Base-by-base conservation (phyloP, 2,113 vertebrate genomes). In the Syngnathus floridae region DNA sequence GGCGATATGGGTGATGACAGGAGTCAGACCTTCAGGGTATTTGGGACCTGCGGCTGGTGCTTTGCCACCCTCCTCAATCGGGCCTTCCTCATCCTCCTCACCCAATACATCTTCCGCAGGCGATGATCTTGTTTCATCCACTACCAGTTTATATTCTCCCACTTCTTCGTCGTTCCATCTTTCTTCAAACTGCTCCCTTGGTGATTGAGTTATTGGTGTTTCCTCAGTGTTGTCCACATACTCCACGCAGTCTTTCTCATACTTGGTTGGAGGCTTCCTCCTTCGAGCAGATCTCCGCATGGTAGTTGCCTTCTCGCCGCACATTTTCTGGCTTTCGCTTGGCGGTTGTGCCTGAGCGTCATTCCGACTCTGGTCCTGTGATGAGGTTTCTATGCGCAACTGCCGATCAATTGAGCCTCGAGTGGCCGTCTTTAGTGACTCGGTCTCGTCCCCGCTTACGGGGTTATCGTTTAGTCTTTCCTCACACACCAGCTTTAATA, bases 21-120 rank as follows among this genome's bases (percentile, higher is more conserved):
- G 95, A 46, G 92, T 89, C 67, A 97, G 87, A 51, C 94, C 94
- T 62, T 94, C 93, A 5, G 92, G 93, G 81, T 93, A 92, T 55
- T 74, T 73, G 3, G 73, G 62, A 61, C 69, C 87, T 64, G 87
- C 82, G 61, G 26, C 54, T 1, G 54, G 12, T 16, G 54, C 54
- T 35, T 56, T 56, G 0, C 54, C 41, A 8, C 19, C 21, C 0
- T 59, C n/a, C 2, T 65, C 73, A 84, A 84, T 52, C 83, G 87
- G 0, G 81, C 92, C 36, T 81, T 85, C 64, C 40, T 69, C 74
- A 13, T 80, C 76, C 9, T 69, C 92, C n/a, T 88, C 88, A 0
- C 93, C 82, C n/a, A 49, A 76, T 6, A 17, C 21, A 0, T 81
- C 89, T 38, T 90, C 91, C 26, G 78, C 83, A 1, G 89, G 88